Base-by-base conservation (phyloP, 2,113 vertebrate genomes). In the Nycticebus coucang region DNA sequence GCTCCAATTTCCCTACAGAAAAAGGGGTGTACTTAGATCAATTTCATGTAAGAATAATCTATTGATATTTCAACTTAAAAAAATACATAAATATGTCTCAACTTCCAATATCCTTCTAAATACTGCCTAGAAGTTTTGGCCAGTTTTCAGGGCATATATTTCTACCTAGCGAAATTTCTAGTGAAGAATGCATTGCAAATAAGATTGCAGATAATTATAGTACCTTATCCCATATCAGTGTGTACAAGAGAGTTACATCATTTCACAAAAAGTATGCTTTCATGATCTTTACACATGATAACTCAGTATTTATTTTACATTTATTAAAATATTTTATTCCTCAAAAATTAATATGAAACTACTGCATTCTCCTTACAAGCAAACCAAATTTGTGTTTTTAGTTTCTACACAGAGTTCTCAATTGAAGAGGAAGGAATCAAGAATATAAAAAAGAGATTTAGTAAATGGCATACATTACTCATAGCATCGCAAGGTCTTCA, bases 1-100 rank as follows among this genome's bases (percentile, higher is more conserved):
- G 10, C 53, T 92, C 41, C 83, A 81, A 95, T 79, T 64, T 89
- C 22, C 26, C n/a, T 30, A 5, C 11, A 41, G 7, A 85, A 88
- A 71, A 75, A 87, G 11, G 91, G 14, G 1, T 74, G 3, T 71
- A 5, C n/a, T 93, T 72, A 68, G 62, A 92, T 71, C 18, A 74
- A 14, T 92, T 93, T 95, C 93, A 86, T 24, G 60, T 82, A 84
- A 91, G 89, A 80, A 77, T 33, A 75, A 77, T 41, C 53, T 22
- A 11, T 1, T 88, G 59, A 85, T n/a, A 79, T 22, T 87, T 11
- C 62, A 94, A 62, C 28, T 89, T 92, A 55, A 19, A 71, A 91
- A 84, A 37, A 8, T 37, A 41, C 22, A 22, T n/a, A 82, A 90
- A 7, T 41, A 87, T 68, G 14, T 62, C 41, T 87, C 91, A 30